Percentiles rank a stretch among this genome's conserved stretches.
These are phyloP conservation scores for Cynodonichthys magdalenae DNA, from an alignment of 2,797 vertebrate genomes.

Conservation along the genomic window DNA sequence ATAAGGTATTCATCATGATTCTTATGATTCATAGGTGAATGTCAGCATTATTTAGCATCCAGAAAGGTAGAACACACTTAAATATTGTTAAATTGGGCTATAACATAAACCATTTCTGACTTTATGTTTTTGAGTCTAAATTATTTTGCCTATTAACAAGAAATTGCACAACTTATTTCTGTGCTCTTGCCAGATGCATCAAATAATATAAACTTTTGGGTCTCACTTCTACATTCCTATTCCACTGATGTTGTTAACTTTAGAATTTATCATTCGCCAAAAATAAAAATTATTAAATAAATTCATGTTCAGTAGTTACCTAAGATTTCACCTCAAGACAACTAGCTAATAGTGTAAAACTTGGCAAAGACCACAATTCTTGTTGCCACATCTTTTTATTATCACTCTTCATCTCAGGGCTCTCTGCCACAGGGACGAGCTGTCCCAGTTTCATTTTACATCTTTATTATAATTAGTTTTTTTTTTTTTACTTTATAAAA, in stretches of 20 bases:
- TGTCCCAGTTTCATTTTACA: slow-evolving; percentile 1
- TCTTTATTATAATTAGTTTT: neutral
- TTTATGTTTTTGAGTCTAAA: neutral
- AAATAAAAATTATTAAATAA: slow-evolving; percentile 10
- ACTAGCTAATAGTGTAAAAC: slow-evolving; percentile 26
- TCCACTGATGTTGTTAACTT: slow-evolving; percentile 1
- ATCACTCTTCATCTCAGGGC: neutral
- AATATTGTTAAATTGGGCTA: neutral
- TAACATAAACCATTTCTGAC: neutral
- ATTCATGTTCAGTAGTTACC: slow-evolving; percentile 49
- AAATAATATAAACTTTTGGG: slow-evolving; percentile 10
- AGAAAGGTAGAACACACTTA: neutral
- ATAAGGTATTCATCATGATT: slow-evolving; percentile 46
- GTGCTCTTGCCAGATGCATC: neutral
- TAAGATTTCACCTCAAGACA: slow-evolving; percentile 32
- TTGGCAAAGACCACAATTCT: neutral
- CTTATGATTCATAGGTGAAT: slow-evolving; percentile 6
- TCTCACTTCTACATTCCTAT: neutral
- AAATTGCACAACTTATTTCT: too few relatives aligned
- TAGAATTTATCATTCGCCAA: slow-evolving; percentile 26
- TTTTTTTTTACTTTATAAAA: neutral
- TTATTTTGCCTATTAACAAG: neutral
- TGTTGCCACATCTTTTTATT: slow-evolving; percentile 32
- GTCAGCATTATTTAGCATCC: slow-evolving; percentile 7
- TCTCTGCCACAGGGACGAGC: neutral